Conservation (phyloP, 2,797 vertebrate species). For the Cuculus canorus region DNA sequence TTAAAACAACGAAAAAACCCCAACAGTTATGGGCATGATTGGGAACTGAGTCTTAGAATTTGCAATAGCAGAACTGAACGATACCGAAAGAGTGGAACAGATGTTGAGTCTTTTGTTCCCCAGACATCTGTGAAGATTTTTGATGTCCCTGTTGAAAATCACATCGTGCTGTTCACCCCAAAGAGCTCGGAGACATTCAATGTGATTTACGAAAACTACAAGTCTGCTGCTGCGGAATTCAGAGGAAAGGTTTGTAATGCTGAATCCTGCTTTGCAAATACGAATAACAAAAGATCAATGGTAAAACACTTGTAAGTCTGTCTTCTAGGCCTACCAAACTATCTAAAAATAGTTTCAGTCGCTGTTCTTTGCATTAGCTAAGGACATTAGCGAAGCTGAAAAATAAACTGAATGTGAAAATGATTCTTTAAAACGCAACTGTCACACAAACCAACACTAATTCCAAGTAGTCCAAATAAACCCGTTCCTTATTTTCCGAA, state of each 20-base stretch:
- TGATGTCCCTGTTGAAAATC: slow-evolving; percentile 81
- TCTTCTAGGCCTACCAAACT: not conserved
- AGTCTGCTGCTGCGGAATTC: slow-evolving; percentile 77
- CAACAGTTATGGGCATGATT: not conserved
- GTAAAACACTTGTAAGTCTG: not conserved
- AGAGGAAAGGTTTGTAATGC: slow-evolving; percentile 84
- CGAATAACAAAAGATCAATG: not conserved
- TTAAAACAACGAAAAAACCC: slow-evolving; percentile 9
- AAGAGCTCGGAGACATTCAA: slow-evolving; percentile 74
- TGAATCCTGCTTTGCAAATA: not conserved
- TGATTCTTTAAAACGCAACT: not conserved
- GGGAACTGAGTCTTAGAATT: not conserved
- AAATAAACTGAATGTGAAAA: not conserved
- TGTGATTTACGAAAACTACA: slow-evolving; percentile 78
- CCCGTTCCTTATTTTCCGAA: not conserved
- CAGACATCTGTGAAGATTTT: slow-evolving; percentile 89
- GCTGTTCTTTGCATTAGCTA: not conserved
- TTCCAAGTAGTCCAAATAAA: not conserved
- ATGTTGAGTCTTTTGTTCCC: slow-evolving; percentile 47
- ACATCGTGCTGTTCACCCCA: slow-evolving; percentile 89
- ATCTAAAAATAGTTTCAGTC: not conserved
- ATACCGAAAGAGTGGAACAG: slow-evolving; percentile 18
- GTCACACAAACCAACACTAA: not conserved
- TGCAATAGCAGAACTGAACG: not conserved
- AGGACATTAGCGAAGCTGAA: not conserved